phyloP scores from a whole-genome alignment of 1,140 invertebrate species.

The Diprion similis region DNA sequence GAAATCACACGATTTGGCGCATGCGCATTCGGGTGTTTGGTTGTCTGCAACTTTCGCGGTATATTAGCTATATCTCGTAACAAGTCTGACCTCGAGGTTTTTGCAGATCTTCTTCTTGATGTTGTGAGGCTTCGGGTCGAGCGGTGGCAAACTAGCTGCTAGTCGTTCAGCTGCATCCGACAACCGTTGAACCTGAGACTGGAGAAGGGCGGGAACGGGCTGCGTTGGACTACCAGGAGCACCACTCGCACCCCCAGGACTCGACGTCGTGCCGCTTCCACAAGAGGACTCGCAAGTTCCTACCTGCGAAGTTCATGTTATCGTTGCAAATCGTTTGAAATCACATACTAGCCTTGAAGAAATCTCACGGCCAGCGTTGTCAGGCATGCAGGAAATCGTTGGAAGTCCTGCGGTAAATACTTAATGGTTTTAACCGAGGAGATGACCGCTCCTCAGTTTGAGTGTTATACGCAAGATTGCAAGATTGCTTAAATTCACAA shows the following conservation, averaged over 20 bases:
- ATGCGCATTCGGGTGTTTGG: too few species aligned
- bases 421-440: too few species aligned
- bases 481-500: too few species aligned
- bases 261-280: conserved; percentile 55
- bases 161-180: conserved; percentile 83
- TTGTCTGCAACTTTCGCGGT: too few species aligned
- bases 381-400: too few species aligned
- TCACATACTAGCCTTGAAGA: too few species aligned
- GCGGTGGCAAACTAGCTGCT: conserved; percentile 80
- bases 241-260: conserved; percentile 50
- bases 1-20: too few species aligned
- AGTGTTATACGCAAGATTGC: too few species aligned
- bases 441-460: too few species aligned
- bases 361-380: too few species aligned
- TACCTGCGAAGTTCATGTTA: conserved; percentile 36
- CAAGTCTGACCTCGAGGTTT: conserved; percentile 80
- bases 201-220: conserved; percentile 78
- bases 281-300: conserved; percentile 57
- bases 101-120: conserved; percentile 93
- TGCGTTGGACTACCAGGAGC: conserved; percentile 69
- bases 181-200: conserved; percentile 84
- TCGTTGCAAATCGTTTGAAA: not conserved
- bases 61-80: not conserved
- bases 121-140: conserved; percentile 88
- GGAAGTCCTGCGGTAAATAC: too few species aligned